Evolutionary conservation across 2,888 invertebrate species (phyloP).

Genomic region (Allophyes oxyacanthae): DNA sequence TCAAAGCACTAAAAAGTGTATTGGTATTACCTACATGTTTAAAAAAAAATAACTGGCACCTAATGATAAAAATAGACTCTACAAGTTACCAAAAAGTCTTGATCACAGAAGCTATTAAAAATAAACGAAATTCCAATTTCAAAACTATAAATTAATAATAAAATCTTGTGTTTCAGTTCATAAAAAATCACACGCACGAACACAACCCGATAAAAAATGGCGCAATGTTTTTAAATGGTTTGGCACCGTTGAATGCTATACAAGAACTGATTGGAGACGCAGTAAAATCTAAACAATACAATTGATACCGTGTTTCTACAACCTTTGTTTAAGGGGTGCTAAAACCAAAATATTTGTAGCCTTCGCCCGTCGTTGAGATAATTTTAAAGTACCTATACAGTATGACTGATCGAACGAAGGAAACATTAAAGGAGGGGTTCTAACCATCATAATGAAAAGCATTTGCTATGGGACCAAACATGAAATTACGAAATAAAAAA

Average conservation of each 20-base stretch:
- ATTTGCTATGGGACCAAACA: no score
- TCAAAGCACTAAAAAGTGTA: no score
- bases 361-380: no score
- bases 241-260: neutral
- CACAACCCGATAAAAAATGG: conserved; percentile 4
- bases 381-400: no score
- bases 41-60: no score
- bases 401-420: no score
- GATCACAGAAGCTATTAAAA: neutral
- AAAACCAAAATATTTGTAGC: no score
- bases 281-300: neutral
- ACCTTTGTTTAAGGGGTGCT: neutral
- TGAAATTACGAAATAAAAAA: no score
- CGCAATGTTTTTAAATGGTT: conserved; percentile 1
- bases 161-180: conserved; percentile 12
- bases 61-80: no score
- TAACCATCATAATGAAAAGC: no score
- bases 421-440: no score
- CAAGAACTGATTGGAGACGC: neutral
- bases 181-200: conserved; percentile 1
- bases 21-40: no score
- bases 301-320: neutral
- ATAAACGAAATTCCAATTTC: conserved; percentile 1
- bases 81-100: neutral
- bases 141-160: conserved; percentile 6